Evolutionary conservation across 2,113 vertebrate species (phyloP).

Genomic region (Microtus oregoni): DNA sequence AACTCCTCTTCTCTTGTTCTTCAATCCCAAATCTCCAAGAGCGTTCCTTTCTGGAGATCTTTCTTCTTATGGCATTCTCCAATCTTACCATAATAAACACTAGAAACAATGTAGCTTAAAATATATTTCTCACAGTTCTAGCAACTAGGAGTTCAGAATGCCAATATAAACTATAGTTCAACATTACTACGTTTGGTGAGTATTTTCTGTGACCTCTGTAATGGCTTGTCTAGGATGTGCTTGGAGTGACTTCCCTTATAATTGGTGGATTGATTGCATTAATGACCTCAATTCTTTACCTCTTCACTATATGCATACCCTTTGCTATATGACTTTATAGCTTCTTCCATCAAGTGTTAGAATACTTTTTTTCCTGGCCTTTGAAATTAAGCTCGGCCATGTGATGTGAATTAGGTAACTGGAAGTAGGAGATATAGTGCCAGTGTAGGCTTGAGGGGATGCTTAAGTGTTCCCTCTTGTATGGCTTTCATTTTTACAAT

Average conservation of each 20-base stretch:
- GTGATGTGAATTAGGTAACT: background rate
- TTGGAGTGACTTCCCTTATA: background rate
- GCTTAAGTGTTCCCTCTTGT: background rate
- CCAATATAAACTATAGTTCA: background rate
- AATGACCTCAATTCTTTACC: background rate
- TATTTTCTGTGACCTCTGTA: constrained; percentile 6
- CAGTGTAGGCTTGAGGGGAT: background rate
- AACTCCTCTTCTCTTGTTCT: background rate
- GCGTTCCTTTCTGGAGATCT: background rate
- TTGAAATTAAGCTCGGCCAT: constrained; percentile 42
- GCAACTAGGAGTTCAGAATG: background rate
- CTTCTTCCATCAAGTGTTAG: background rate
- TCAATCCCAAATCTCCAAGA: constrained; percentile 9
- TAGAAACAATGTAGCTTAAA: background rate
- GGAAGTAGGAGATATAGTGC: background rate
- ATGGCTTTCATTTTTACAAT: background rate
- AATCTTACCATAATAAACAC: background rate
- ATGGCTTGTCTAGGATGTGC: background rate
- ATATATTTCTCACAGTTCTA: constrained; percentile 1
- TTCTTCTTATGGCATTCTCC: background rate
- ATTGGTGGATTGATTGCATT: background rate
- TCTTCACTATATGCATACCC: background rate
- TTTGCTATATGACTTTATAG: constrained; percentile 43
- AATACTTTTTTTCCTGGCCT: background rate
- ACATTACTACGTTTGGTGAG: constrained; percentile 1